phyloP scores from a whole-genome alignment of 2,797 vertebrate genomes.

The Sebastes jordani region DNA sequence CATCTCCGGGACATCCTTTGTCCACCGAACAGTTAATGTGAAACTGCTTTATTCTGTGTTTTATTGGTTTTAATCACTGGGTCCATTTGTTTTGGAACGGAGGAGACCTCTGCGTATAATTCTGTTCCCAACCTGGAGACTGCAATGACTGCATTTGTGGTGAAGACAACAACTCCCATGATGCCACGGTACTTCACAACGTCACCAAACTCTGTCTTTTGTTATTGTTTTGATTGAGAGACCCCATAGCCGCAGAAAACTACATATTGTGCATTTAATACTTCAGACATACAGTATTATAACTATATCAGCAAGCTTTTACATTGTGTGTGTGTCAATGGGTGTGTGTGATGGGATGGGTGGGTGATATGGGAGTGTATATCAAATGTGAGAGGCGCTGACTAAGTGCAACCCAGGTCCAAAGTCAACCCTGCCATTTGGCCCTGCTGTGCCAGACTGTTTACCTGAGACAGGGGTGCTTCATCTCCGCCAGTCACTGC shows the following conservation, averaged over 20 bases:
- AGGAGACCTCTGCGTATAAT: no score
- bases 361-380: neutral
- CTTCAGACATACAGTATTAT: neutral
- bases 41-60: no score
- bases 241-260: neutral
- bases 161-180: neutral
- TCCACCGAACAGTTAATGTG: no score
- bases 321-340: neutral
- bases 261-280: neutral
- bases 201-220: neutral
- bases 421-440: slow-evolving; percentile 76
- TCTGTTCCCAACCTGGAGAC: no score
- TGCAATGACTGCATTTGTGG: neutral
- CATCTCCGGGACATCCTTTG: no score
- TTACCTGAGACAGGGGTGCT: slow-evolving; percentile 80
- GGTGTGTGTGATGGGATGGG: neutral
- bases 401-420: slow-evolving; percentile 64
- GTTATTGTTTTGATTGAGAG: neutral
- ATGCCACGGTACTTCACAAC: neutral
- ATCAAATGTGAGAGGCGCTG: slow-evolving; percentile 51
- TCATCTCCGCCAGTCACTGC: slow-evolving; percentile 75
- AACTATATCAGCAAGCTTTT: neutral
- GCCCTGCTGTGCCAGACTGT: slow-evolving; percentile 67
- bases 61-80: no score
- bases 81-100: no score